Evolutionary conservation across 1,140 invertebrate species (phyloP).

Genomic region (Drosophila orena): DNA sequence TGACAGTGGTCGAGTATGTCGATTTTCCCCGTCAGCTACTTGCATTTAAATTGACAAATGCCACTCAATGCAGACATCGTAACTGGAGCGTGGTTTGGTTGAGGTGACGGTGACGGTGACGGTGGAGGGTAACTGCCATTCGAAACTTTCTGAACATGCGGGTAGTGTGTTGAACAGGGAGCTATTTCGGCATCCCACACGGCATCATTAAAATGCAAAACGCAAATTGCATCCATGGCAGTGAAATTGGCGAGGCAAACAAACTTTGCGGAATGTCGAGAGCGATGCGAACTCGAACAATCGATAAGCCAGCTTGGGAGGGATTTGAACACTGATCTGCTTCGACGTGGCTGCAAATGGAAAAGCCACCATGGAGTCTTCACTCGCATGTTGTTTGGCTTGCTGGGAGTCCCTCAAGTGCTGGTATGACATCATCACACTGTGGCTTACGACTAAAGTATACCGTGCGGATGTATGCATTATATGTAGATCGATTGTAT

Average conservation of each 20-base stretch:
- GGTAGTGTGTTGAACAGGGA: background rate
- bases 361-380: background rate
- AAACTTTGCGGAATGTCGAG: slow-evolving; percentile 26
- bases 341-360: slow-evolving; percentile 8
- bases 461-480: too few relatives aligned
- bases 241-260: slow-evolving; percentile 46
- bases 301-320: slow-evolving; percentile 16
- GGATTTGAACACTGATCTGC: slow-evolving; percentile 18
- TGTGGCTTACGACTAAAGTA: too few relatives aligned
- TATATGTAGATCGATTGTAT: too few relatives aligned
- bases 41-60: slow-evolving; percentile 62
- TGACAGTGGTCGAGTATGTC: slow-evolving; percentile 16
- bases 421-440: too few relatives aligned
- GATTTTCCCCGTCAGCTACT: slow-evolving; percentile 25
- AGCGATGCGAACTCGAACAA: slow-evolving; percentile 8
- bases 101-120: slow-evolving; percentile 35
- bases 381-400: background rate
- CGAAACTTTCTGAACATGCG: slow-evolving; percentile 19
- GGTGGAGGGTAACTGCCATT: too few relatives aligned
- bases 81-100: slow-evolving; percentile 28
- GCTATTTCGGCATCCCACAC: slow-evolving; percentile 7
- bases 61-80: slow-evolving; percentile 50
- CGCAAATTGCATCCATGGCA: slow-evolving; percentile 53
- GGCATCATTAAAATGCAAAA: slow-evolving; percentile 57
- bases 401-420: too few relatives aligned